A percentile compares a stretch with the other conserved stretches of the same genome.
phyloP scores from a whole-genome alignment of 2,113 vertebrate species.

The Lipophrys pholis region DNA sequence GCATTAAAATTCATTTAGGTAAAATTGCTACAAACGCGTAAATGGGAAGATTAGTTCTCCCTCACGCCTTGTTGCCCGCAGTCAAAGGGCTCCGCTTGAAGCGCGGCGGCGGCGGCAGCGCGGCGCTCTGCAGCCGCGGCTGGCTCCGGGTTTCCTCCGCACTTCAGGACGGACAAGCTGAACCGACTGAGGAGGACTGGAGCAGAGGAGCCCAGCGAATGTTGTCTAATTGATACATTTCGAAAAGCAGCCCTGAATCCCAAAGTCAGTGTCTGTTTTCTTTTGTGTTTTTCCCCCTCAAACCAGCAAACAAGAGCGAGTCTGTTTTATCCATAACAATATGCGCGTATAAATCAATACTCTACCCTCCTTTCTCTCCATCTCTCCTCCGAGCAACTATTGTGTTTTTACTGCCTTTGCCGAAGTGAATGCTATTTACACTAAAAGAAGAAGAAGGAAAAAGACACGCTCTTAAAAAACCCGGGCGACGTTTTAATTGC shows the following conservation, averaged over 20 bases:
- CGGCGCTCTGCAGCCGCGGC: slow-evolving; percentile 86
- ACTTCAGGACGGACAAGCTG: slow-evolving; percentile 70
- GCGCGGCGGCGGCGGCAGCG: slow-evolving; percentile 83
- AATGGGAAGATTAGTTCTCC: slow-evolving; percentile 98
- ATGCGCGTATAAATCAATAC: slow-evolving; percentile 77
- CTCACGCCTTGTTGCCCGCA: slow-evolving; percentile 96
- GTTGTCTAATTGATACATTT: slow-evolving; percentile 70
- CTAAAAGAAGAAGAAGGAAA: slow-evolving; percentile 14
- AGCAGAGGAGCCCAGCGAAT: slow-evolving; percentile 60
- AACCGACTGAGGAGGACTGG: slow-evolving; percentile 58
- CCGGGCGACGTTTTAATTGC: slow-evolving; percentile 83
- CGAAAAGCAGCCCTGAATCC: slow-evolving; percentile 48
- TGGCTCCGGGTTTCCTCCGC: slow-evolving; percentile 87
- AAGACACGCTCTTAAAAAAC: slow-evolving; percentile 68
- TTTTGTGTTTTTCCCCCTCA: not conserved
- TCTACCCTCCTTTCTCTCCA: slow-evolving; percentile 48
- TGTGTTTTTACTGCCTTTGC: slow-evolving; percentile 77
- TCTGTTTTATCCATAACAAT: slow-evolving; percentile 74
- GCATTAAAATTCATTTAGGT: slow-evolving; percentile 98
- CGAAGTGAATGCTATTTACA: slow-evolving; percentile 75
- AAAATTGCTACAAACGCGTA: slow-evolving; percentile 97
- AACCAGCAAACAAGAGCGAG: slow-evolving; percentile 60
- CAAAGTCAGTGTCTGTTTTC: slow-evolving; percentile 37
- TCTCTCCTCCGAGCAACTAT: slow-evolving; percentile 61
- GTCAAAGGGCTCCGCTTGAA: slow-evolving; percentile 93